Percentiles rank a stretch among this genome's conserved stretches.
Evolutionary conservation across 2,888 invertebrate species (phyloP).

Genomic region (Aricia artaxerxes): DNA sequence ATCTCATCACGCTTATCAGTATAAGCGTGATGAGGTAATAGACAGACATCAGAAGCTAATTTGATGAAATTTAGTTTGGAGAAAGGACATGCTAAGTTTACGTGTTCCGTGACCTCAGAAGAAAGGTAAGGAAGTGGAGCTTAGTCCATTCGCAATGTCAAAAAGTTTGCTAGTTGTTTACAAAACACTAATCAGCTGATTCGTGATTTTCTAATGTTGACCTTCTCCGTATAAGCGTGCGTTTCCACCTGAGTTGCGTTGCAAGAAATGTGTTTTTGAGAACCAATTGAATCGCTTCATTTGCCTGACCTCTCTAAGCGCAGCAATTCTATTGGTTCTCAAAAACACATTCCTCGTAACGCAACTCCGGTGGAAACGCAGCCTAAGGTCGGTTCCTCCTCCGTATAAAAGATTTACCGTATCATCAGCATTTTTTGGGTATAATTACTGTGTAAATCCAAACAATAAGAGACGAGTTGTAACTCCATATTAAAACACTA

Average conservation of each 20-base stretch:
- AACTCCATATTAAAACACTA: neutral
- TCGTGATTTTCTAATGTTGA: neutral
- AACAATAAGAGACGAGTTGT: no score
- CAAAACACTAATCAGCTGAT: constrained; percentile 5
- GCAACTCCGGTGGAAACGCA: no score
- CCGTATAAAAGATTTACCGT: neutral
- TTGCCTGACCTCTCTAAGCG: no score
- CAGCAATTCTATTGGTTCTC: no score
- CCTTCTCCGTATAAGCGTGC: neutral
- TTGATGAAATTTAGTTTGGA: neutral
- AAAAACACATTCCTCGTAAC: no score
- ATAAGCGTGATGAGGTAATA: no score
- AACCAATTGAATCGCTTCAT: no score
- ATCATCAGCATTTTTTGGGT: no score
- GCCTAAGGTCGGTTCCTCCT: neutral
- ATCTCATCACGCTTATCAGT: no score
- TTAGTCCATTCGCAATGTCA: neutral
- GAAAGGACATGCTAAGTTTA: neutral
- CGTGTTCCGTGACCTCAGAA: neutral
- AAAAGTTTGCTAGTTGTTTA: neutral
- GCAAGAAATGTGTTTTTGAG: no score
- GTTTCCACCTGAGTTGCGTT: no score
- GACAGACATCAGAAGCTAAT: neutral
- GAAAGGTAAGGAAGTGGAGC: neutral
- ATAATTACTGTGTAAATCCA: no score